Evolutionary conservation across 1,140 invertebrate species (phyloP), one percentile per base, ranked within the genome.

Genomic region (Calephelis nemesis): DNA sequence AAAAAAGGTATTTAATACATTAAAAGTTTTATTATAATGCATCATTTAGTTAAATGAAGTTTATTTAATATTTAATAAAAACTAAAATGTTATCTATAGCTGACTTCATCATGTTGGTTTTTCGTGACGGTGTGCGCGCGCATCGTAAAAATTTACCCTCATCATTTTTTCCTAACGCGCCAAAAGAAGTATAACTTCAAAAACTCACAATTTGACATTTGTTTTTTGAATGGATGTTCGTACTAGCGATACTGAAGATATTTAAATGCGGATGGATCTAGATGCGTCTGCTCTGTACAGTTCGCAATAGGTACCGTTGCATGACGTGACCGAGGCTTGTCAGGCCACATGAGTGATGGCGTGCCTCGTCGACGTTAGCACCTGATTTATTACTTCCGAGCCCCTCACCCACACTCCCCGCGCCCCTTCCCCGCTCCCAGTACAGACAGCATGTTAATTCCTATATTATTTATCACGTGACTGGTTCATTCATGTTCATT

Each of bases 341-440:
- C 85, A 83, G 78, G 69, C 74, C 69, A 58, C 75, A 83, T 88
- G 86, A 88, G 76, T 86, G 86, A 89, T 87, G 84, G 85, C 86
- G 84, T 86, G 86, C 84, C 74, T 78, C 79, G 83, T 74, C 81
- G 85, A 86, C 83, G 85, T 87, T 88, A 86, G 74, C 86, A 86
- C 81, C 85, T 88, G 86, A 88, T 88, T 87, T 88, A 88, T 88
- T 87, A 85, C 86, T 85, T 84, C 86, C 82, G 79, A 82, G 70
- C 69, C 67, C 63, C 73, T 70, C 12, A 67, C 69, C 67, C 64
- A 63, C 66, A 67, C 68, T 64, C 66, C 65, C 47, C 69, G 42
- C 74, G 52, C 64, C 48, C 30, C 49, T 52, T 40, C 50, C 65
- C 63, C 70, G 19, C 73, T 13, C 60, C n/a, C n/a, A 48, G 72